Evolutionary conservation across 2,888 invertebrate species (phyloP).

Genomic region (Coenonympha arcania): DNA sequence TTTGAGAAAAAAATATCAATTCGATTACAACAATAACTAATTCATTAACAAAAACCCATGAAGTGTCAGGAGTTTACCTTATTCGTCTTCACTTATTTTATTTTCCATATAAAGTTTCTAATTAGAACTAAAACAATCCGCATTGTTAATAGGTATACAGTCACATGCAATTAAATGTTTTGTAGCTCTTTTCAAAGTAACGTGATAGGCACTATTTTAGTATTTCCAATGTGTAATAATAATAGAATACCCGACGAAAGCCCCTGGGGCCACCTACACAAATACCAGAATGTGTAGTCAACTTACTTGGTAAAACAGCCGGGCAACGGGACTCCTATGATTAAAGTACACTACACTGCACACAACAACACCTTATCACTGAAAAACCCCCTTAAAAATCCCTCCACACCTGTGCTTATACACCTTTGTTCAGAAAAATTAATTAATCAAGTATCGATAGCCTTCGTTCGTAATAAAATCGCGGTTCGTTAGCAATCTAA

Average conservation of each 20-base stretch:
- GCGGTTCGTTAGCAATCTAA: constrained; percentile 26
- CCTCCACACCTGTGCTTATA: constrained; percentile 27
- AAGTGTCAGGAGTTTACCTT: too few species aligned
- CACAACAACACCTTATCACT: constrained; percentile 29
- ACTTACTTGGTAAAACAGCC: constrained; percentile 54
- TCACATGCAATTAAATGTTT: neutral
- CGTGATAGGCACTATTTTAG: neutral
- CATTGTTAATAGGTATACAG: neutral
- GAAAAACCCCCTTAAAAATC: constrained; percentile 27
- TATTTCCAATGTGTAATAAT: constrained; percentile 15
- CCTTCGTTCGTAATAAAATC: constrained; percentile 50
- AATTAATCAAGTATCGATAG: constrained; percentile 46
- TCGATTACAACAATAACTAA: too few species aligned
- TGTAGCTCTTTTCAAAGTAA: neutral
- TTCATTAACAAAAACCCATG: too few species aligned
- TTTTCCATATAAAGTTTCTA: neutral
- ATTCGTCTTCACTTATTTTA: neutral
- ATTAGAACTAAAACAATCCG: neutral
- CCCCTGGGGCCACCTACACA: constrained; percentile 34
- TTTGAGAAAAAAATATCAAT: too few species aligned
- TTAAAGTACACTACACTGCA: constrained; percentile 36
- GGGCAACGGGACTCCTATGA: constrained; percentile 57
- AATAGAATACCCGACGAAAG: constrained; percentile 16
- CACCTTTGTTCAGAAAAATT: constrained; percentile 32
- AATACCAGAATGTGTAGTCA: constrained; percentile 38